These are phyloP conservation scores for Columba livia DNA, from an alignment of 2,113 vertebrate genomes.

Conservation along the genomic window DNA sequence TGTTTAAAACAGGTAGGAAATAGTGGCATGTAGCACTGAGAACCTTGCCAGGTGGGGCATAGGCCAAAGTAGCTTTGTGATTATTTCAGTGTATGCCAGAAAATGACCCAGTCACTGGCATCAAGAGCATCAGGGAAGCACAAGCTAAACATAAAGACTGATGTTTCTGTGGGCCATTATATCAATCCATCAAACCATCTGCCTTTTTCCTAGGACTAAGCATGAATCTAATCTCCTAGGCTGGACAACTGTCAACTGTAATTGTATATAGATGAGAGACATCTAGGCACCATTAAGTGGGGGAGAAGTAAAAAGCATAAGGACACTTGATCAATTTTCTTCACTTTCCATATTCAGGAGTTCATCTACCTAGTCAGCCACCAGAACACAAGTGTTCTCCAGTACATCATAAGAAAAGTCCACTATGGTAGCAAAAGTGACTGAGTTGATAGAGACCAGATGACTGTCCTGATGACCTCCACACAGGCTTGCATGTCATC, in stretches of 20 bases:
- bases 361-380: neutral
- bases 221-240: neutral
- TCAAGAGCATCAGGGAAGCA: neutral
- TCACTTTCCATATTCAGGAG: neutral
- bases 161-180: neutral
- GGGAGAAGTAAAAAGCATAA: neutral
- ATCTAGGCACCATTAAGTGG: neutral
- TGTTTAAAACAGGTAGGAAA: neutral
- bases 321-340: neutral
- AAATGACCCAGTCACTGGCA: neutral
- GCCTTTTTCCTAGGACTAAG: neutral
- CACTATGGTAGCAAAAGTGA: neutral
- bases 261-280: neutral
- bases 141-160: neutral
- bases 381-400: neutral
- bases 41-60: neutral
- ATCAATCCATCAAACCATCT: neutral
- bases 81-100: neutral
- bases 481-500: rapidly evolving
- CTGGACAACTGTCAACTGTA: neutral
- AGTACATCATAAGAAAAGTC: neutral
- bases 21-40: neutral
- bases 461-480: neutral
- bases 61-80: neutral
- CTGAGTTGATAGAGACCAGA: neutral